Percentiles rank a stretch among this genome's conserved stretches.
phyloP scores from a whole-genome alignment of 2,797 vertebrate genomes.

The Holocentrus rufus region DNA sequence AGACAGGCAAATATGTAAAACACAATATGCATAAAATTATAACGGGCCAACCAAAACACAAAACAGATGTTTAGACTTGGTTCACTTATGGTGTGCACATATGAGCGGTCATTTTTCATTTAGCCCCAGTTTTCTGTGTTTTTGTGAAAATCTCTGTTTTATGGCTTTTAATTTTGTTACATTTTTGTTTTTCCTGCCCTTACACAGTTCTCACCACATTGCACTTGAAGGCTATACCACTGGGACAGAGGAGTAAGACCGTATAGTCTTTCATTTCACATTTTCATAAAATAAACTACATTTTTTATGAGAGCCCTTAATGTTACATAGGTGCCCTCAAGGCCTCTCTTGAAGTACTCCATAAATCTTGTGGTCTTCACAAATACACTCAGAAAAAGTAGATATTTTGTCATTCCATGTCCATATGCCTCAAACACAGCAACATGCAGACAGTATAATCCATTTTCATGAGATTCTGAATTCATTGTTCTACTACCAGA shows the following conservation, averaged over 20 bases:
- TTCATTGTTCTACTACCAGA: conserved; percentile 71
- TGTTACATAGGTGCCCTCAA: conserved; percentile 65
- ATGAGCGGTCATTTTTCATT: conserved; percentile 26
- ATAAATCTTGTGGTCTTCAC: conserved; percentile 67
- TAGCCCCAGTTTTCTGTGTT: conserved; percentile 30
- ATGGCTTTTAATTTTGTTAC: conserved; percentile 16
- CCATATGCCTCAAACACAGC: conserved; percentile 42
- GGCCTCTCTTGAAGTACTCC: conserved; percentile 50
- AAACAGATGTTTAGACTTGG: conserved; percentile 40
- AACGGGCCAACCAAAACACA: conserved; percentile 44
- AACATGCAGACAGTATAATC: conserved; percentile 62
- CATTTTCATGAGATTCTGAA: conserved; percentile 69
- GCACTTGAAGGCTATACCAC: conserved; percentile 14
- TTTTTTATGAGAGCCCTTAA: conserved; percentile 71
- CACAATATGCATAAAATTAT: conserved; percentile 60
- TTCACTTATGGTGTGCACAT: conserved; percentile 35
- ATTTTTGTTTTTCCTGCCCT: conserved; percentile 11
- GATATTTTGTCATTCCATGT: conserved; percentile 71
- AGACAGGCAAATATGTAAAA: conserved; percentile 40
- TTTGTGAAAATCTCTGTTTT: conserved; percentile 44
- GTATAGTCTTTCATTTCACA: conserved; percentile 46
- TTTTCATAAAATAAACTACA: conserved; percentile 59
- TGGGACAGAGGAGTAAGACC: conserved; percentile 34
- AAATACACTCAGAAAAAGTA: conserved; percentile 60
- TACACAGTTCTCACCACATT: conserved; percentile 32